These are phyloP conservation scores for Vespertilio murinus DNA, from an alignment of 2,797 vertebrate species.

Conservation along the genomic window DNA sequence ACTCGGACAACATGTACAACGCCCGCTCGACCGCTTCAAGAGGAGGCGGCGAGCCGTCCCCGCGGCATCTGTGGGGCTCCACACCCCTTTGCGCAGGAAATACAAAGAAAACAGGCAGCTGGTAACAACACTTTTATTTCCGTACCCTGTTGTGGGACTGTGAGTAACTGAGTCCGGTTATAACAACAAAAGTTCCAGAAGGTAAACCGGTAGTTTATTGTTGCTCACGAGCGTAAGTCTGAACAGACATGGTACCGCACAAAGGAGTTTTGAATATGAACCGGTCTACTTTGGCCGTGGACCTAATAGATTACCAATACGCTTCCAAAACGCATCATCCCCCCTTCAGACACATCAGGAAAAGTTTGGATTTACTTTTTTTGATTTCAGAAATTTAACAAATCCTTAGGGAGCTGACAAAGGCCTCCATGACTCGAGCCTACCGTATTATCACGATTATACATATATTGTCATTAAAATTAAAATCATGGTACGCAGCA, in stretches of 20 bases:
- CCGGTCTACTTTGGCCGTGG: constrained; percentile 38
- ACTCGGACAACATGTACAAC: background rate
- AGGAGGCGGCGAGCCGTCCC: no score
- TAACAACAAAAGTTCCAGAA: constrained; percentile 74
- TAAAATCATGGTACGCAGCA: background rate
- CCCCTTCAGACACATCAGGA: constrained; percentile 47
- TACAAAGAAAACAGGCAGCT: constrained; percentile 69
- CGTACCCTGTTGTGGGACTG: constrained; percentile 67
- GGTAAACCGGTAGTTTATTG: constrained; percentile 69
- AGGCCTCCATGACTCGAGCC: constrained; percentile 30
- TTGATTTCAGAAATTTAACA: constrained; percentile 24
- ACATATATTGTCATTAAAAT: constrained; percentile 23
- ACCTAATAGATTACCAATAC: constrained; percentile 7
- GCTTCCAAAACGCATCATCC: constrained; percentile 28
- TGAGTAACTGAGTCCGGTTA: constrained; percentile 55
- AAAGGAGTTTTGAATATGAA: constrained; percentile 61
- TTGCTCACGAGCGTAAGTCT: constrained; percentile 67
- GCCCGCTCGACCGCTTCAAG: background rate
- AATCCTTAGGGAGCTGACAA: constrained; percentile 25
- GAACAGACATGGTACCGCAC: constrained; percentile 73
- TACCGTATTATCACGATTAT: background rate
- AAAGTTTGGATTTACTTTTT: background rate
- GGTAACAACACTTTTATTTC: constrained; percentile 78
- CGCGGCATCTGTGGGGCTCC: background rate
- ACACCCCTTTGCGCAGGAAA: constrained; percentile 50